Conservation (phyloP, 2,888 invertebrate genomes). For the Phalera bucephala region DNA sequence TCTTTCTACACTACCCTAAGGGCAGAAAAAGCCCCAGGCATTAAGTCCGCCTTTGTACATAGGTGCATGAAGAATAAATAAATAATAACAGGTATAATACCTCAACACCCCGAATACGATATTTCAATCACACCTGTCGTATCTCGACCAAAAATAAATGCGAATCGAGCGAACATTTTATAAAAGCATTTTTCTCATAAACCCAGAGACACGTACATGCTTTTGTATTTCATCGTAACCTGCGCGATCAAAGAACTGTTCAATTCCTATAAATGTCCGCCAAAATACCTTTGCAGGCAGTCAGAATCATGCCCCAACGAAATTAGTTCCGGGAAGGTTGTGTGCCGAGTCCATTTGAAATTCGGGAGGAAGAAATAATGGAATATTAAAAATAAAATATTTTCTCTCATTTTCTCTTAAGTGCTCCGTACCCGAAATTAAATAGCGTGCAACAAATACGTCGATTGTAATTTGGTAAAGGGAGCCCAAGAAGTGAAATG, state of each 20-base stretch:
- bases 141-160: neutral
- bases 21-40: too few species aligned
- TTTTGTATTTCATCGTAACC: conserved; percentile 34
- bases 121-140: conserved; percentile 3
- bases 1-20: too few species aligned
- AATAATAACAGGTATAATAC: too few species aligned
- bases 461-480: too few species aligned
- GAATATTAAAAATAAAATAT: conserved; percentile 33
- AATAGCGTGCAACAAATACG: too few species aligned
- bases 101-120: too few species aligned
- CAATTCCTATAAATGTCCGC: conserved; percentile 32
- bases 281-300: conserved; percentile 23
- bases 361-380: conserved; percentile 20
- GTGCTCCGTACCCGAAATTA: neutral
- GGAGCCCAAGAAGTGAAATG: too few species aligned
- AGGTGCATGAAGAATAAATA: too few species aligned
- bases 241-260: conserved; percentile 33
- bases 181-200: conserved; percentile 20
- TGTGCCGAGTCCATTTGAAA: conserved; percentile 21
- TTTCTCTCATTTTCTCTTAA: neutral
- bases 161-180: conserved; percentile 9
- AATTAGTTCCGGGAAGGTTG: conserved; percentile 36
- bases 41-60: too few species aligned
- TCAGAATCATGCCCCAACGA: conserved; percentile 34
- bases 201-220: conserved; percentile 19